Evolutionary conservation across 2,797 vertebrate species (phyloP), one percentile per base, ranked within the genome.

Genomic region (Poeciliopsis paucimaculata): DNA sequence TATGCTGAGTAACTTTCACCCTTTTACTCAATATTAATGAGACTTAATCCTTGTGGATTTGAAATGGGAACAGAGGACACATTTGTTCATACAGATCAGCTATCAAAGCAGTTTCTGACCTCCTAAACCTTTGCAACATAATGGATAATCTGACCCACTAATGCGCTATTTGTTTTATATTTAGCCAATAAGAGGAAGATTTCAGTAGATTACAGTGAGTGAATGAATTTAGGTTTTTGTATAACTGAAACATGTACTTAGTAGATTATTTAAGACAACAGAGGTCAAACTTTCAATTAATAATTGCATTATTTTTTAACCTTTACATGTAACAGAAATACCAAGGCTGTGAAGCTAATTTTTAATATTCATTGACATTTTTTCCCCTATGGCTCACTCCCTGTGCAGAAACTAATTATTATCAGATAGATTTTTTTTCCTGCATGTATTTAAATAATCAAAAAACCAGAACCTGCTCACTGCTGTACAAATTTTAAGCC

Each of bases 1-100:
- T 23, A 6, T 60, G 49, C 51, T 71, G 39, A 81, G 85, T 55
- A 23, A 72, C 76, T 79, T 31, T 51, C 74, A 49, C 26, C 62
- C 34, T 45, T 73, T 53, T 39, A 53, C 8, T 28, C n/a, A 18
- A 1, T 45, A 2, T 49, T 55, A 70, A 5, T 76, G 71, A 76
- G 73, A 73, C 64, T 3, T 82, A 84, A 86, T 88, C 84, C 39
- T 36, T 31, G 2, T 15, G 76, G 80, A 87, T 87, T 85, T 86
- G 23, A 78, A 87, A 53, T 3, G 74, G 79, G 83, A 82, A 82
- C 55, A 72, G 62, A 26, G 57, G 13, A 77, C 43, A 75, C 72
- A 55, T 78, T 72, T 62, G 31, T 84, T 86, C 18, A 77, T 74
- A 31, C 75, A 72, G 70, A 73, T 84, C 77, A 77, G 51, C 82